Base-by-base conservation (phyloP, 2,797 vertebrate species). In the Ceryle rudis region DNA sequence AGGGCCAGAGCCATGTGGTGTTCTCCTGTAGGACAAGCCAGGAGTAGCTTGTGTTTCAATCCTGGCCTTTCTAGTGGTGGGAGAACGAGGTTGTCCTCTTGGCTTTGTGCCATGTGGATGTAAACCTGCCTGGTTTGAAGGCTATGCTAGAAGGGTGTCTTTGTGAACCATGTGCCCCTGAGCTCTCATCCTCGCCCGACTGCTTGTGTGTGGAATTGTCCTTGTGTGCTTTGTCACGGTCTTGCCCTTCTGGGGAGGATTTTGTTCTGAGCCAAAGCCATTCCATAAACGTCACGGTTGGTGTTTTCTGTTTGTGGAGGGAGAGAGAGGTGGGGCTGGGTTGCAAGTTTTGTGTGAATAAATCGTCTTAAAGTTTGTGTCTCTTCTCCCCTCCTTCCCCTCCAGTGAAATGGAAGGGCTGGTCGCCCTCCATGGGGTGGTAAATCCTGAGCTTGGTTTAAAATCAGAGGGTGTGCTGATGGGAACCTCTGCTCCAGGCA, bases 21-120 rank as follows among this genome's bases (percentile, higher is more conserved):
- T 9, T 31, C 16, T 39, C 23, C 0, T 1, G 16, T 0, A 0
- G 46, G 12, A 33, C 9, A 42, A 29, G 79, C 41, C 0, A 0
- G n/a, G 5, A 2, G 44, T 5, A 8, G 33, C 66, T 65, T 4
- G 0, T 0, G 0, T 55, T 49, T 47, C n/a, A 18, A 5, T 39
- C 44, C 47, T 60, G 44, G 12, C 49, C 26, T 20, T 54, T 33
- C 31, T 13, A 2, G 2, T 5, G 19, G 3, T 14, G 37, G n/a
- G 70, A 52, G 64, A 35, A 26, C 3, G 26, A 60, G 54, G 54
- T 10, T 21, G 54, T 44, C 79, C 52, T 64, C 58, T 41, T 21
- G 44, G 42, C 39, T 35, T 31, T 7, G 13, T n/a, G 31, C 60
- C 0, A 0, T 4, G 33, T 25, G 47, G 54, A 15, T 51, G 51